Evolutionary conservation across 2,113 vertebrate genomes (phyloP).

Genomic region (Xyliphius kryptos): DNA sequence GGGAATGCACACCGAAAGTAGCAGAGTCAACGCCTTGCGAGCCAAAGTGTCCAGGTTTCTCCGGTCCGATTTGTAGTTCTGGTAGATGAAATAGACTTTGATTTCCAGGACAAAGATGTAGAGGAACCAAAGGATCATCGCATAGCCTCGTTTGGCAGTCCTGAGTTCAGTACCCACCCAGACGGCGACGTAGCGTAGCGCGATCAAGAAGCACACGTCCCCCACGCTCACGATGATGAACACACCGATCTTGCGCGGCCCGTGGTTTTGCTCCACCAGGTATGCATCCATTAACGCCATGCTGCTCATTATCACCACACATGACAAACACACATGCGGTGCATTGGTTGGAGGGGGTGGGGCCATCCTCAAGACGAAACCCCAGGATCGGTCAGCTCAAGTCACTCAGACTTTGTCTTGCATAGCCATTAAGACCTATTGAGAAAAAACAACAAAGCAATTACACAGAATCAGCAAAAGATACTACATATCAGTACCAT

Average conservation of each 20-base stretch:
- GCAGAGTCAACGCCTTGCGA: conserved; percentile 64
- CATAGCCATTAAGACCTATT: not conserved
- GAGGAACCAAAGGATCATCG: conserved; percentile 76
- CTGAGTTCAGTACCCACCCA: conserved; percentile 73
- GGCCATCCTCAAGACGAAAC: conserved; percentile 58
- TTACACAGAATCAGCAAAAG: no score
- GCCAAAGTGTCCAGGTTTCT: conserved; percentile 65
- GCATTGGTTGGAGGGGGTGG: conserved; percentile 68
- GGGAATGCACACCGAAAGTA: conserved; percentile 66
- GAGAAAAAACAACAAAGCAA: no score
- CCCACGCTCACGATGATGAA: conserved; percentile 74
- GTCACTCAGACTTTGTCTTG: not conserved
- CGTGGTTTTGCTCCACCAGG: conserved; percentile 72
- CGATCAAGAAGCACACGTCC: conserved; percentile 69
- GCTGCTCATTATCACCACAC: conserved; percentile 71
- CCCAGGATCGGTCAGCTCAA: not conserved
- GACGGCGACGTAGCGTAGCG: conserved; percentile 66
- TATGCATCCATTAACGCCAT: conserved; percentile 72
- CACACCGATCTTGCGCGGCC: conserved; percentile 67
- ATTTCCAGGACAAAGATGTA: conserved; percentile 75
- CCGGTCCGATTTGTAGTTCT: conserved; percentile 73
- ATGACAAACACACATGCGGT: conserved; percentile 69
- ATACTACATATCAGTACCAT: no score
- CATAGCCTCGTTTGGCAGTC: conserved; percentile 68
- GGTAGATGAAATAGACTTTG: conserved; percentile 74